phyloP scores from a whole-genome alignment of 2,113 vertebrate genomes.

The Isurus oxyrinchus region DNA sequence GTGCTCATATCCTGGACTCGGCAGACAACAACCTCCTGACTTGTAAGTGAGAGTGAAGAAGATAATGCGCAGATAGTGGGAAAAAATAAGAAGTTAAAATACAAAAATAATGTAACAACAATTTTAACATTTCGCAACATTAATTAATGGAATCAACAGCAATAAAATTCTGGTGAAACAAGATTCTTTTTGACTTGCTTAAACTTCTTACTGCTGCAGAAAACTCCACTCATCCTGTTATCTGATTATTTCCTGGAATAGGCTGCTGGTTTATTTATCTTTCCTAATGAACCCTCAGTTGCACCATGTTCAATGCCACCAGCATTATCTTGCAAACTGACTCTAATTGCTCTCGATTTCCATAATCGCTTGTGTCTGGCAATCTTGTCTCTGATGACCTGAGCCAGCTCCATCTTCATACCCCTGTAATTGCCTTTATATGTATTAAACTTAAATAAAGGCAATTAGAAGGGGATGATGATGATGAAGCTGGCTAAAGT shows the following conservation, averaged over 20 bases:
- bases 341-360: not conserved
- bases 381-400: not conserved
- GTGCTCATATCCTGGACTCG: not conserved
- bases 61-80: not conserved
- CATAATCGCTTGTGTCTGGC: not conserved
- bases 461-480: too few relatives aligned
- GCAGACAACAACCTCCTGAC: not conserved
- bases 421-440: too few relatives aligned
- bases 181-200: not conserved
- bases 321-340: not conserved
- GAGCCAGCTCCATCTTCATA: too few relatives aligned
- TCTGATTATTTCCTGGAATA: not conserved
- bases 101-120: not conserved
- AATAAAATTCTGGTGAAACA: not conserved
- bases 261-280: not conserved
- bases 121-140: not conserved
- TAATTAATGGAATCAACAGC: not conserved
- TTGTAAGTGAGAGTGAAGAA: not conserved
- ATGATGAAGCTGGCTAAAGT: too few relatives aligned
- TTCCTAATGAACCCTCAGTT: not conserved
- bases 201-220: not conserved
- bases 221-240: not conserved
- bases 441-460: too few relatives aligned
- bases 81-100: not conserved
- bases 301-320: not conserved